A percentile compares a stretch with the other conserved stretches of the same genome.
These are phyloP conservation scores for Sphenodon punctatus DNA, from an alignment of 2,797 vertebrate genomes.

Conservation along the genomic window DNA sequence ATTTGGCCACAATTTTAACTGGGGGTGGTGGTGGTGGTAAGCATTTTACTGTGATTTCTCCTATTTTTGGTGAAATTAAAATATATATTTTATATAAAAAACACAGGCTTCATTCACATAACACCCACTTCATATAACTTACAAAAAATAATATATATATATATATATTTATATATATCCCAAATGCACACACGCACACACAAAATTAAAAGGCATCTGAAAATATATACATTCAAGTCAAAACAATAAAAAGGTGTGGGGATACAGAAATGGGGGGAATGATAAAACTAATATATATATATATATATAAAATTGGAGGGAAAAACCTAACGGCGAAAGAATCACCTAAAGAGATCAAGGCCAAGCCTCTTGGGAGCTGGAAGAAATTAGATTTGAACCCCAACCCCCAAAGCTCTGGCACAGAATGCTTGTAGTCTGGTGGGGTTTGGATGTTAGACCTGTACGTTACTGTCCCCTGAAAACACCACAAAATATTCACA, in stretches of 20 bases:
- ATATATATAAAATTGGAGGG: background rate
- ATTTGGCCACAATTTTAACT: no score
- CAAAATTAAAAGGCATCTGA: background rate
- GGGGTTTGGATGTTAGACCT: background rate
- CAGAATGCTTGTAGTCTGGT: background rate
- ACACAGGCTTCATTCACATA: background rate
- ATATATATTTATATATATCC: background rate
- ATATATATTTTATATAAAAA: background rate
- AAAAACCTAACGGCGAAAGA: slow-evolving; percentile 27
- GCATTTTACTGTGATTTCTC: background rate
- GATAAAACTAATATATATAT: slow-evolving; percentile 16
- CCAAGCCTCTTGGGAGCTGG: slow-evolving; percentile 8
- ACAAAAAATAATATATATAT: background rate
- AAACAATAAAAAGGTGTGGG: slow-evolving; percentile 6
- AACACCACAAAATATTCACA: no score
- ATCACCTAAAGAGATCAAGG: slow-evolving; percentile 18
- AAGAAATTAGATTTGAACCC: background rate
- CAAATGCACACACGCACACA: background rate
- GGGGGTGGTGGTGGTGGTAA: no score
- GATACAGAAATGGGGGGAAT: background rate
- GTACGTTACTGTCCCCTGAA: no score
- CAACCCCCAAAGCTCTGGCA: no score
- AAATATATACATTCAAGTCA: slow-evolving; percentile 26
- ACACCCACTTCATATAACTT: background rate
- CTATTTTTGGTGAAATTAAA: background rate